Base-by-base conservation (phyloP, 2,113 vertebrate genomes). In the Patagioenas fasciata region DNA sequence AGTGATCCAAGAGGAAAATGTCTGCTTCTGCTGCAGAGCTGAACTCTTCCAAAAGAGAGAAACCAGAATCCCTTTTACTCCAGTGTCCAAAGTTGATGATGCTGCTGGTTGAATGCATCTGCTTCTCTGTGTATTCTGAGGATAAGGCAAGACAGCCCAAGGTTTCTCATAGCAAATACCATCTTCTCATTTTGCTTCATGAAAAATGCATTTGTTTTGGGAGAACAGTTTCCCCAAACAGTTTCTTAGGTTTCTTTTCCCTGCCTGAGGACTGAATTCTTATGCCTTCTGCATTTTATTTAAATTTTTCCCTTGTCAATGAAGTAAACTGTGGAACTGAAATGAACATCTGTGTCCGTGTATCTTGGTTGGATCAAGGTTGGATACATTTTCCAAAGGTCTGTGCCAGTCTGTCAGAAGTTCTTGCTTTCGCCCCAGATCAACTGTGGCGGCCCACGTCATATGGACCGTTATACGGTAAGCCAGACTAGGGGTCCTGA, bases 141-240 rank as follows among this genome's bases (percentile, higher is more conserved):
- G 14, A 69, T 61, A 71, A 71, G 17, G 23, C 47, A 64, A 26
- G 28, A 53, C 18, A 85, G 44, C 31, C 9, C 56, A 58, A 72
- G 25, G 24, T 62, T 93, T 64, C 28, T 47, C 38, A 51, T 4
- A 62, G 25, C 31, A 72, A 84, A 78, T 62, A 62, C 5, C 18
- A 7, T 72, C 47, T 58, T 73, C 60, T 67, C 7, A 13, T 83
- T 89, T 95, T 82, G 15, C 61, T 89, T 84, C 66, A 67, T 2
- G 1, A 85, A 88, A 85, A 85, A 82, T 82, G 17, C 50, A 75
- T 82, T 79, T 82, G 32, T 91, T 89, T 87, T n/a, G 58, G 64
- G 31, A 92, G 25, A 25, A 77, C 5, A 36, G 29, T 60, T 94
- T 91, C 56, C 61, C 61, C 2, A 3, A 96, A 36, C 5, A 36